These are phyloP conservation scores for Tragelaphus eurycerus DNA, from an alignment of 2,797 vertebrate species.

Conservation along the genomic window DNA sequence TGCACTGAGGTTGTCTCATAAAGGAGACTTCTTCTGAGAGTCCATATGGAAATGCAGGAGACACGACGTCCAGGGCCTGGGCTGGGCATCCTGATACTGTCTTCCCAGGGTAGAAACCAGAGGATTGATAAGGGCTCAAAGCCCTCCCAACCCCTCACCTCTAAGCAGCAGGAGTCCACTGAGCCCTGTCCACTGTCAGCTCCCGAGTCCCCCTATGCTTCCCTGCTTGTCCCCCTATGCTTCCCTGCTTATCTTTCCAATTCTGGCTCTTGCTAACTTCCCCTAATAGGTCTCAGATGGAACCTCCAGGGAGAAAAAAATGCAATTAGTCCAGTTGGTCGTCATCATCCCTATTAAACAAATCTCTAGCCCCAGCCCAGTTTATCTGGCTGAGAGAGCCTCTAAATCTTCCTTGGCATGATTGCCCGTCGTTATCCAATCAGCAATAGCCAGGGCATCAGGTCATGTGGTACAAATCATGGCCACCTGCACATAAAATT, in stretches of 20 bases:
- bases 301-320: not conserved
- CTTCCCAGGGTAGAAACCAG: not conserved
- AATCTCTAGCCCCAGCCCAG: not conserved
- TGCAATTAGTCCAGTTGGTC: not conserved
- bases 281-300: not conserved
- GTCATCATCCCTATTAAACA: too few relatives aligned
- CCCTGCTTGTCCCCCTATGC: not conserved
- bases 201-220: too few relatives aligned
- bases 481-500: too few relatives aligned
- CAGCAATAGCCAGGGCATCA: not conserved
- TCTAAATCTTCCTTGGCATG: not conserved
- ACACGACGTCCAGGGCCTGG: not conserved
- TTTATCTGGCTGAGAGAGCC: not conserved
- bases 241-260: not conserved
- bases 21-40: not conserved
- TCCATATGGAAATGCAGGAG: not conserved
- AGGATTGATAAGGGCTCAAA: not conserved
- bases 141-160: accelerated
- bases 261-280: not conserved
- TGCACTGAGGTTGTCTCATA: not conserved
- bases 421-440: not conserved
- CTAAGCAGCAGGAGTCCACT: not conserved
- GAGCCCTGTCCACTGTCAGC: not conserved
- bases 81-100: not conserved
- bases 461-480: not conserved